These are phyloP conservation scores for Netelia virgata DNA, from an alignment of 2,888 invertebrate species.

Conservation along the genomic window DNA sequence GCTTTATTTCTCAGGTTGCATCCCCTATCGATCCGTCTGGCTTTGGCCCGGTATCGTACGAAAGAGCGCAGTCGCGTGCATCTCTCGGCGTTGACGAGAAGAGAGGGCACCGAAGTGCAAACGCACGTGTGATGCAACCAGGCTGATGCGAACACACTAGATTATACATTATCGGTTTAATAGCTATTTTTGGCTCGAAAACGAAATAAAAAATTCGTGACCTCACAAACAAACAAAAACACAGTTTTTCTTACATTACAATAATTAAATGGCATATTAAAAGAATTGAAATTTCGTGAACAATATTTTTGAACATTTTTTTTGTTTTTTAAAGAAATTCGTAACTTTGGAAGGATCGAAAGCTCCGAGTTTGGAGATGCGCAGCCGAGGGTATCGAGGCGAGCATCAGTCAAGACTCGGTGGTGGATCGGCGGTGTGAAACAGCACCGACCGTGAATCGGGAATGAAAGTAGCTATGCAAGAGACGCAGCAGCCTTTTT, in stretches of 20 bases:
- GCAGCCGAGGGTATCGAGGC: constrained; percentile 49
- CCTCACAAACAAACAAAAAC: no score
- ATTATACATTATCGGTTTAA: no score
- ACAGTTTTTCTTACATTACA: no score
- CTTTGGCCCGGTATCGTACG: constrained; percentile 55
- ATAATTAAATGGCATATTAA: no score
- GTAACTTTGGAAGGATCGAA: constrained; percentile 19
- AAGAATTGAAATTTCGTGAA: neutral
- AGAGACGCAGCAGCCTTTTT: neutral
- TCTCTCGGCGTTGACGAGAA: constrained; percentile 14
- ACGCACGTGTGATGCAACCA: constrained; percentile 52
- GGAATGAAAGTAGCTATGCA: constrained; percentile 34
- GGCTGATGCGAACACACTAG: no score
- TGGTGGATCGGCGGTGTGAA: constrained; percentile 1
- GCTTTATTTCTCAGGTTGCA: constrained; percentile 36
- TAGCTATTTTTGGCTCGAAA: neutral
- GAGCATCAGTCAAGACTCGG: constrained; percentile 17
- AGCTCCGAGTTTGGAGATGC: constrained; percentile 35
- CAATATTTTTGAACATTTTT: neutral
- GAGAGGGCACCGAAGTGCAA: constrained; percentile 40
- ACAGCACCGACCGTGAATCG: constrained; percentile 19
- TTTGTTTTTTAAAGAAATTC: constrained; percentile 11
- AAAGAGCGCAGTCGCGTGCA: constrained; percentile 59
- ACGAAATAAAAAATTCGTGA: neutral
- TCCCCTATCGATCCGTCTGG: constrained; percentile 68